Base-by-base conservation (phyloP, 2,113 vertebrate species). In the Vulpes vulpes region DNA sequence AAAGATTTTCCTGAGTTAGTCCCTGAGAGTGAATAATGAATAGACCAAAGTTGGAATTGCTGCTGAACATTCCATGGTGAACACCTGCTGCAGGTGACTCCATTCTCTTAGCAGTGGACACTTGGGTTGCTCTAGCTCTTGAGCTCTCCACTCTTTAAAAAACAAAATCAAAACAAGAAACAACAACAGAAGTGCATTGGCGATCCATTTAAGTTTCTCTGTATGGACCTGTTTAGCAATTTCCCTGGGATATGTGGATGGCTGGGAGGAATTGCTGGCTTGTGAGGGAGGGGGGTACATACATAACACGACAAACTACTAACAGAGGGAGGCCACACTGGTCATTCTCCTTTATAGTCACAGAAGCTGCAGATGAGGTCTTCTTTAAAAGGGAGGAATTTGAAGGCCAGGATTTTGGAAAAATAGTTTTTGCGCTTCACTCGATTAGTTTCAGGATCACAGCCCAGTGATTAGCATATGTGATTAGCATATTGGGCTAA, bases 311-410 rank as follows among this genome's bases (percentile, higher is more conserved):
- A 67, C 53, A 9, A 27, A 76, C 65, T 59, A 49, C 19, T 67
- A 43, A 81, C 8, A 71, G 60, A 5, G 38, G 14, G 3, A 15
- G 3, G 64, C 38, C 35, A 43, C 10, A 8, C 53, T 25, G n/a
- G 9, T 15, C 19, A 8, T 55, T 65, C 35, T 38, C 51, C 16
- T 80, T 59, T 22, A 57, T 1, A 49, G 64, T 81, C 38, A 27
- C 23, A 65, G 55, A 62, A 74, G 38, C 60, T 74, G 32, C 30
- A 16, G 27, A 4, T 78, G n/a, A 82, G 38, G 78, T 85, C 49
- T 64, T 76, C 23, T 78, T 65, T 62, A 67, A 90, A 79, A 94
- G 25, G 79, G 87, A 87, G 38, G 16, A 92, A 76, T 80, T 87
- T 35, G 57, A 89, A 82, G n/a, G 16, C 57, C 79, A 57, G 60